Conservation (phyloP, 1,140 invertebrate genomes). For the Aphaenogaster rudis region DNA sequence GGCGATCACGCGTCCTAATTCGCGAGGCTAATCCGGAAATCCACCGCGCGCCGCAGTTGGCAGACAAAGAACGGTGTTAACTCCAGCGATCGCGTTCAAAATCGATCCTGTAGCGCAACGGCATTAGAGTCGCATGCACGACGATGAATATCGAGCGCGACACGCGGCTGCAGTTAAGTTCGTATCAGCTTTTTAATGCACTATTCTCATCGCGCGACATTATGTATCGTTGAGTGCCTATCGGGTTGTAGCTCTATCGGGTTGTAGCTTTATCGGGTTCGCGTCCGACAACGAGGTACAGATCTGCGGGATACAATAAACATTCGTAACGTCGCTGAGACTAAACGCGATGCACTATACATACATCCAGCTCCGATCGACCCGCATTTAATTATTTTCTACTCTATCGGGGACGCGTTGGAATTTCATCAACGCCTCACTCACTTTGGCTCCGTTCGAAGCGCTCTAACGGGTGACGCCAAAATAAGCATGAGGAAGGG, state of each 20-base stretch:
- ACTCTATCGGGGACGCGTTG: neutral
- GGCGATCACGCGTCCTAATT: neutral
- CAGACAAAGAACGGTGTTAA: conserved; percentile 13
- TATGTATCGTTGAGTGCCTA: neutral
- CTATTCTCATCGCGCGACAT: neutral
- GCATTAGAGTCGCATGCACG: conserved; percentile 10
- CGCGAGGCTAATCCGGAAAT: too few relatives aligned
- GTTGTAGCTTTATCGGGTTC: neutral
- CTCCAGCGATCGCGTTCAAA: neutral
- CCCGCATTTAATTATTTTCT: conserved; percentile 55
- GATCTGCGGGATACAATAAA: conserved; percentile 7
- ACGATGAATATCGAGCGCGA: conserved; percentile 1
- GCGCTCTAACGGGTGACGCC: conserved; percentile 43
- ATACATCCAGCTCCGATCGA: conserved; percentile 52
- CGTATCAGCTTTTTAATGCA: conserved; percentile 10
- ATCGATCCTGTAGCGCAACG: conserved; percentile 24
- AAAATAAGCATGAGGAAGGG: conserved; percentile 7
- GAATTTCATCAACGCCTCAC: conserved; percentile 35
- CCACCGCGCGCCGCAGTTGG: too few relatives aligned
- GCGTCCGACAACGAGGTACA: neutral
- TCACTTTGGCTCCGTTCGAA: conserved; percentile 30
- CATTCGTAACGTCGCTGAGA: neutral
- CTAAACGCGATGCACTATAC: conserved; percentile 4
- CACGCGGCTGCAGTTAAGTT: neutral
- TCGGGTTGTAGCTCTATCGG: neutral